Base-by-base conservation (phyloP, 2,888 invertebrate species). In the Steinernema carpocapsae region DNA sequence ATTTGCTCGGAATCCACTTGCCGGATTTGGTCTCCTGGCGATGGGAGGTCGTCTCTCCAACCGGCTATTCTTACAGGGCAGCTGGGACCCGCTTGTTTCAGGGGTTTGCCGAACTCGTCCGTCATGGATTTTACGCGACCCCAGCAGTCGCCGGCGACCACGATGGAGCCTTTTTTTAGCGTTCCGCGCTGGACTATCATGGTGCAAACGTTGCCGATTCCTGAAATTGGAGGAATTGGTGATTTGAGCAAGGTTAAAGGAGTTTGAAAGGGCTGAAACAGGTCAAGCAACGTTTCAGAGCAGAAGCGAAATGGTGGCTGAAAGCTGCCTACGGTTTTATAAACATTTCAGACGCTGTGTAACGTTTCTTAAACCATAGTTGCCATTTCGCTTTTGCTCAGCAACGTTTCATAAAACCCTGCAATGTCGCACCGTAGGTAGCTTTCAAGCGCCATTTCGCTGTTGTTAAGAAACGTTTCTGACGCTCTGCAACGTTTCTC, bases 131-230 rank as follows among this genome's bases (percentile, higher is more conserved):
- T 76, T 2, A 82, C 84, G 42, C 76, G 70, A 1, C 76, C 77
- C 92, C 93, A 93, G 0, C 93, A 92, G 4, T 90, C 89, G 0
- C 95, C 97, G 32, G 95, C 93, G 0, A 97, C 93, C 73, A 94
- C 89, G 32, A 93, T 88, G 64, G 91, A 90, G 0, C 94, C 94
- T 86, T 92, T 92, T 71, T 92, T 91, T 73, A 97, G 88, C 0
- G 93, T 94, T 0, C 96, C 96, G 77, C 94, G 91, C 83, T 94
- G 93, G 0, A 97, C 92, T 70, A 96, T 89, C 45, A 93, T 91
- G 0, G 95, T 94, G 1, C 93, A 92, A 75, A 94, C 90, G 88
- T 93, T 93, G 52, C 93, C 93, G 78, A 84, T 75, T 2, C 85
- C 83, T 81, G 64, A 46, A 76, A 75, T 26, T 14, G 29, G 19